A percentile compares a stretch with the other conserved stretches of the same genome.
phyloP scores from a whole-genome alignment of 1,140 invertebrate species.

The Panagrolaimus sp. region DNA sequence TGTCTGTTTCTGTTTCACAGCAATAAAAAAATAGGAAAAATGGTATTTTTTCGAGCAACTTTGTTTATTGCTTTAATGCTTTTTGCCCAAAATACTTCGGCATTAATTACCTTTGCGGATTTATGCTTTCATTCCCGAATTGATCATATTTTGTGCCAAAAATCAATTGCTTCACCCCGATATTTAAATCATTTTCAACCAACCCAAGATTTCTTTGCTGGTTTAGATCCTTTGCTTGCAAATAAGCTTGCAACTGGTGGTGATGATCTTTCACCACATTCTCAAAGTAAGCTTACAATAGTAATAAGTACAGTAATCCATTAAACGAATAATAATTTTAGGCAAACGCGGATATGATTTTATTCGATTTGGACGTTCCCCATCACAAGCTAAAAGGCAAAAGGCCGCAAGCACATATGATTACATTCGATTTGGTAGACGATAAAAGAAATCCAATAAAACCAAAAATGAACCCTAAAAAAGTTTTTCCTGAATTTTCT shows the following conservation, averaged over 20 bases:
- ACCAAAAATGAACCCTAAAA: no score
- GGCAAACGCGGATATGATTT: slow-evolving; percentile 20
- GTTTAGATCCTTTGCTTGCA: no score
- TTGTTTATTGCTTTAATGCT: no score
- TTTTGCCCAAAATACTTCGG: background rate
- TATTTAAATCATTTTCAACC: background rate
- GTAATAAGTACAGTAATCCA: background rate
- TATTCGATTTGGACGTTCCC: slow-evolving; percentile 16
- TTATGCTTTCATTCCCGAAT: background rate
- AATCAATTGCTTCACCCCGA: background rate
- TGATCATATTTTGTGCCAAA: background rate
- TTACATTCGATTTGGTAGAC: slow-evolving; percentile 20
- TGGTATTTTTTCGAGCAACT: no score
- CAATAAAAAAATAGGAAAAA: no score
- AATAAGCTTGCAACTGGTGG: background rate
- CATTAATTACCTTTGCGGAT: slow-evolving; percentile 3
- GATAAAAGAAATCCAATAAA: background rate
- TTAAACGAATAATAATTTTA: background rate
- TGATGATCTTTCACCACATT: background rate
- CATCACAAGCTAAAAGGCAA: background rate
- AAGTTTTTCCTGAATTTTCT: no score
- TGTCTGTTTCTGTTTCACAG: no score
- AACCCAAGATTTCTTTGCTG: background rate
- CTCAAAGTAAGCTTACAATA: background rate
- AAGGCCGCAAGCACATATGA: slow-evolving; percentile 17